Base-by-base conservation (phyloP, 2,888 invertebrate species). In the Leucoptera coffeella region DNA sequence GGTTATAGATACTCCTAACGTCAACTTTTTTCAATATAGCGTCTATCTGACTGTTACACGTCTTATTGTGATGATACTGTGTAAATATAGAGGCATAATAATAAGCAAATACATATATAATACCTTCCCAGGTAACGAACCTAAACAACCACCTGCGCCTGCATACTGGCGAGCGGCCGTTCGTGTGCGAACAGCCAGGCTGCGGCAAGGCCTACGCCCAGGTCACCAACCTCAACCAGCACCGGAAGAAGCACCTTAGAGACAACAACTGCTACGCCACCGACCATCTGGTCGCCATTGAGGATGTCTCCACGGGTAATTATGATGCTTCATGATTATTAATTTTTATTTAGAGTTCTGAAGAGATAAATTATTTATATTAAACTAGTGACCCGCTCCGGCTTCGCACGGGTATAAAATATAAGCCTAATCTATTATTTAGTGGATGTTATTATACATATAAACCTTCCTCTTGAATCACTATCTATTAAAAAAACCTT, bases 161-260 rank as follows among this genome's bases (percentile, higher is more conserved):
- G 6, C 72, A 72, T 35, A 72, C 72, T 0, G 72, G 72, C 12
- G 72, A 72, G 45, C 47, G 69, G 12, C 72, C 71, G 0, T 72
- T 60, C 38, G 71, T 55, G 4, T 72, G 72, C 37, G 53, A 57
- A 0, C 69, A 67, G 41, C 65, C 65, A 0, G 71, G 72, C 11
- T 72, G 72, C 41, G 56, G 50, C 37, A 72, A 69, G 42, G 72
- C 72, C 0, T 72, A 65, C 31, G 72, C 72, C 1, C 67, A 67
- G 55, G 72, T 72, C 35, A 71, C 72, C 28, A 72, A 71, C 41
- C 42, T 72, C 36, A 72, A 72, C 42, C 71, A 72, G 38, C 72
- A 72, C 31, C 64, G 67, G 35, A 71, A 71, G 44, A 53, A 69
- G 4, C 72, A 72, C 38, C 35, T 59, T 34, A 51, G 46, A 35